Evolutionary conservation across 2,888 invertebrate species (phyloP).

Genomic region (Meandrusa payeni): DNA sequence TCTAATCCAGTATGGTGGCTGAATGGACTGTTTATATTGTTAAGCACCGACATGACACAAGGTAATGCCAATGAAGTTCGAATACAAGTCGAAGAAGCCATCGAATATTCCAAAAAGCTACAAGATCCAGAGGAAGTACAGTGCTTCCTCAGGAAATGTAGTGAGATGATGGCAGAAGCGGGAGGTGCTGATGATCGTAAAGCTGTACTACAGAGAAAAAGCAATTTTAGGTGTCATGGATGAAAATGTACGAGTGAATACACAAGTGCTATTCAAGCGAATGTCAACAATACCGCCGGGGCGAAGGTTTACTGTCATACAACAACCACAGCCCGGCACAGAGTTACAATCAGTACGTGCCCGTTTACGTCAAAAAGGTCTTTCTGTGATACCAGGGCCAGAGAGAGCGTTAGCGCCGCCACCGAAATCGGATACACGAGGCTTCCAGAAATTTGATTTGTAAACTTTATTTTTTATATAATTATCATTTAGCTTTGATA

Average conservation of each 20-base stretch:
- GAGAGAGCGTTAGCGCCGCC: slow-evolving; percentile 51
- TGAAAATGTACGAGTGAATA: slow-evolving; percentile 51
- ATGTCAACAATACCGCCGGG: slow-evolving; percentile 64
- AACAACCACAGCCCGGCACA: slow-evolving; percentile 46
- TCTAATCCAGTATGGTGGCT: slow-evolving; percentile 66
- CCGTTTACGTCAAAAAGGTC: slow-evolving; percentile 54
- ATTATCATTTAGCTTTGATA: slow-evolving; percentile 18
- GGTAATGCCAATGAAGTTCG: slow-evolving; percentile 70
- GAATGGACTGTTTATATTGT: slow-evolving; percentile 65
- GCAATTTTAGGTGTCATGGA: slow-evolving; percentile 62
- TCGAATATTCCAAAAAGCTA: slow-evolving; percentile 61
- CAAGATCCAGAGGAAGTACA: slow-evolving; percentile 64
- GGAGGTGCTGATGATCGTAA: slow-evolving; percentile 60
- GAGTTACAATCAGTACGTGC: slow-evolving; percentile 48
- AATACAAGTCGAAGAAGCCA: slow-evolving; percentile 66
- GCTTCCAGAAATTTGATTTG: slow-evolving; percentile 31
- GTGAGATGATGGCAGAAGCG: slow-evolving; percentile 58
- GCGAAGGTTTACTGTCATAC: slow-evolving; percentile 62
- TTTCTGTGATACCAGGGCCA: slow-evolving; percentile 60
- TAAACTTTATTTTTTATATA: neutral
- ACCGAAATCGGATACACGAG: slow-evolving; percentile 50
- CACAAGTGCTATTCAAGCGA: slow-evolving; percentile 62
- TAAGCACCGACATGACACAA: slow-evolving; percentile 75
- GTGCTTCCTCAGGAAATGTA: slow-evolving; percentile 62
- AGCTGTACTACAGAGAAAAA: slow-evolving; percentile 54